A percentile compares a stretch with the other conserved stretches of the same genome.
Evolutionary conservation across 2,797 vertebrate species (phyloP).

Genomic region (Gymnothorax reevesii): DNA sequence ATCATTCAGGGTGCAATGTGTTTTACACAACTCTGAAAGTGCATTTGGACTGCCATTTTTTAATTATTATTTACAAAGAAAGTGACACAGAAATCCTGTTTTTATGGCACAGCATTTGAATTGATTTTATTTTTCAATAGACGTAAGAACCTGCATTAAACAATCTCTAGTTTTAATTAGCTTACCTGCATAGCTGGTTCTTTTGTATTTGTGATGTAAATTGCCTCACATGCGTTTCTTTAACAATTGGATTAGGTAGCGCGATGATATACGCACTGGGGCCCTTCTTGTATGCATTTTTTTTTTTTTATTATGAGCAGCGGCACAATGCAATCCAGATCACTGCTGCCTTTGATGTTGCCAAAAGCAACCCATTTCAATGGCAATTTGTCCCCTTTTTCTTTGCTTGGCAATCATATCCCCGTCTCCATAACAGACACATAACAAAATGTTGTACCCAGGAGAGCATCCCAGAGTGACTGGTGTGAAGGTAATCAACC

Average conservation of each 20-base stretch:
- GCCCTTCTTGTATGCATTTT: slow-evolving; percentile 30
- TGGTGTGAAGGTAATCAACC: slow-evolving; percentile 25
- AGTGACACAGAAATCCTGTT: slow-evolving; percentile 65
- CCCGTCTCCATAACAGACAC: slow-evolving; percentile 29
- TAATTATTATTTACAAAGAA: slow-evolving; percentile 66
- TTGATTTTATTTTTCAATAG: slow-evolving; percentile 55
- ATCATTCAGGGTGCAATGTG: slow-evolving; percentile 76
- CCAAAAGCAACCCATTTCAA: slow-evolving; percentile 54
- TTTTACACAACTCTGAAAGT: slow-evolving; percentile 64
- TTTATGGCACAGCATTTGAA: slow-evolving; percentile 55
- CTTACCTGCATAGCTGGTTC: slow-evolving; percentile 64
- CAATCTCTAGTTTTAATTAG: slow-evolving; percentile 78
- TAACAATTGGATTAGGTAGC: slow-evolving; percentile 64
- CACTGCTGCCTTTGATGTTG: slow-evolving; percentile 55
- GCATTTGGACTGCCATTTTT: slow-evolving; percentile 63
- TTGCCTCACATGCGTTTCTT: slow-evolving; percentile 70
- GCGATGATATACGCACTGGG: slow-evolving; percentile 64
- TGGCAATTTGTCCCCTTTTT: slow-evolving; percentile 20
- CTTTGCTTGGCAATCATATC: slow-evolving; percentile 29
- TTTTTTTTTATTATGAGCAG: slow-evolving; percentile 32
- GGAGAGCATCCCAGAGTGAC: slow-evolving; percentile 27
- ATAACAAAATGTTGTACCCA: slow-evolving; percentile 17
- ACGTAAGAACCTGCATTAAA: slow-evolving; percentile 78
- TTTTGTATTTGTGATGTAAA: slow-evolving; percentile 74
- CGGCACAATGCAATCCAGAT: slow-evolving; percentile 55